These are phyloP conservation scores for Pomacea canaliculata DNA, from an alignment of 2,888 invertebrate genomes.

Conservation along the genomic window DNA sequence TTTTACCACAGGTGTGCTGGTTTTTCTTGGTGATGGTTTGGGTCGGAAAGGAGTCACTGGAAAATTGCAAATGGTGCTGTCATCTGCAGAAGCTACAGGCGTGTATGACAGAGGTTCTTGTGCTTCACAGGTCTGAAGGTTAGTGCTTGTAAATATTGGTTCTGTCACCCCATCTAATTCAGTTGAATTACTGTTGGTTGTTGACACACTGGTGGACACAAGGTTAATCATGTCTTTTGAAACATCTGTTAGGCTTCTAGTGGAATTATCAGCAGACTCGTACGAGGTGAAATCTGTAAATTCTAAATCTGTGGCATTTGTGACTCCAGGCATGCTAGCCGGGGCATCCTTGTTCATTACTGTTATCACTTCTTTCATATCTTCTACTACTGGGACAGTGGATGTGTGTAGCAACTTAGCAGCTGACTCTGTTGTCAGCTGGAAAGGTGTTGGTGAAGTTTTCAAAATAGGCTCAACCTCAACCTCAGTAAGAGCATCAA, in stretches of 20 bases:
- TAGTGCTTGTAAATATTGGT: not conserved
- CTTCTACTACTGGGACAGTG: not conserved
- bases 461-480: not conserved
- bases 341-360: not conserved
- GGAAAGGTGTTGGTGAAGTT: not conserved
- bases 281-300: constrained; percentile 23
- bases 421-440: constrained; percentile 10
- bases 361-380: not conserved
- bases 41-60: constrained; percentile 5
- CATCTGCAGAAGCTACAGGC: not conserved
- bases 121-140: not conserved
- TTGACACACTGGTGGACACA: not conserved
- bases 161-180: not conserved
- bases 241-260: not conserved
- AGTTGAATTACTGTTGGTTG: not conserved
- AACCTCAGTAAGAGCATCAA: constrained; percentile 2
- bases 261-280: not conserved
- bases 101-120: not conserved
- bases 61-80: not conserved
- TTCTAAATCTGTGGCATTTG: constrained; percentile 3
- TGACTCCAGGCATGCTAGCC: not conserved
- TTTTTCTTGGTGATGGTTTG: constrained; percentile 14
- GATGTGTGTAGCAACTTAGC: not conserved
- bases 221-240: too few species aligned
- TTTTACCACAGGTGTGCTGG: constrained; percentile 19